Evolutionary conservation across 1,140 invertebrate species (phyloP).

Genomic region (Rhizoglyphus robini): DNA sequence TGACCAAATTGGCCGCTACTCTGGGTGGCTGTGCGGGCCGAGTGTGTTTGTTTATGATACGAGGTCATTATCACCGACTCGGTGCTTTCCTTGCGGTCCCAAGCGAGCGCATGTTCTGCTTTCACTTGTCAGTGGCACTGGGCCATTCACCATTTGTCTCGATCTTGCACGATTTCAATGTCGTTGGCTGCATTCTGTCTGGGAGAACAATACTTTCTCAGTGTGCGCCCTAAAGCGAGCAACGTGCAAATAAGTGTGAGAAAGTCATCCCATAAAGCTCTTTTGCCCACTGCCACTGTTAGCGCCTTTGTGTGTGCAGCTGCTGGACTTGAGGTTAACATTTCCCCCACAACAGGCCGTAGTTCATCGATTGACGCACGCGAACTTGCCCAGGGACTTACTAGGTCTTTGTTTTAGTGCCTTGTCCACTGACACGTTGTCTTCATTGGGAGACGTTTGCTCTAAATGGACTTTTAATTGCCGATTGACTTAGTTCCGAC

Average conservation of each 20-base stretch:
- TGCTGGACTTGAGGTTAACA: neutral
- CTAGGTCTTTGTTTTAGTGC: neutral
- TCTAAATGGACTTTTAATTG: slow-evolving; percentile 2
- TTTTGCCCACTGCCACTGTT: too few species aligned
- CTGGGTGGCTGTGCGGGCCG: too few species aligned
- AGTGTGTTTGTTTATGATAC: too few species aligned
- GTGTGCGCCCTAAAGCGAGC: neutral
- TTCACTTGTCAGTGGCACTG: too few species aligned
- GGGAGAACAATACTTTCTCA: too few species aligned
- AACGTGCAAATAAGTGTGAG: slow-evolving; percentile 10
- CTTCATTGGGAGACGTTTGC: neutral
- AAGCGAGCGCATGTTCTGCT: too few species aligned
- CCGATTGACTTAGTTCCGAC: neutral
- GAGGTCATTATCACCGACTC: too few species aligned
- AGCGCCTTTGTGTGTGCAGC: slow-evolving; percentile 3
- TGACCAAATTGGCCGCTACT: too few species aligned
- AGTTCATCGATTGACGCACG: neutral
- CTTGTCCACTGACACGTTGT: neutral
- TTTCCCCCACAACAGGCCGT: neutral
- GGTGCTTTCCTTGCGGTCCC: too few species aligned
- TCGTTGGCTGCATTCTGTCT: too few species aligned
- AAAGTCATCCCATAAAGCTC: neutral
- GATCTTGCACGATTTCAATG: too few species aligned
- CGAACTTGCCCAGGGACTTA: neutral
- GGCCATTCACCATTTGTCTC: too few species aligned